Evolutionary conservation across 2,888 invertebrate species (phyloP).

Genomic region (Salticus scenicus): DNA sequence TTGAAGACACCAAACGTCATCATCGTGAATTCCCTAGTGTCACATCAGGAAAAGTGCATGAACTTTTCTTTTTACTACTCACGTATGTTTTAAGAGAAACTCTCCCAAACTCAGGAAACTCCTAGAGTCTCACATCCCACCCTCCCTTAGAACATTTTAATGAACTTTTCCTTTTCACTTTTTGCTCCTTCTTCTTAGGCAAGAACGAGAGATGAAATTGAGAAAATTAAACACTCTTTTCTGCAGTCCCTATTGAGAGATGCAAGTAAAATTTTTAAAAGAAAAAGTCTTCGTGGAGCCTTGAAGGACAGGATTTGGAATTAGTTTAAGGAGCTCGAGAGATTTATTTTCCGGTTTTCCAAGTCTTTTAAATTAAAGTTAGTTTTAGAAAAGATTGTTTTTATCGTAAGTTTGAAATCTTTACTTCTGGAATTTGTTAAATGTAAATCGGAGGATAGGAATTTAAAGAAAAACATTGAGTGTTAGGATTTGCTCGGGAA

Average conservation of each 20-base stretch:
- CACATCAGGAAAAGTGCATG: conserved; percentile 49
- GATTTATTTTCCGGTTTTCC: no score
- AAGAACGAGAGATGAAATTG: background rate
- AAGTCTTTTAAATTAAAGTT: background rate
- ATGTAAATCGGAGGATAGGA: no score
- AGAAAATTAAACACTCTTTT: conserved; percentile 6
- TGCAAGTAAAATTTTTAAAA: background rate
- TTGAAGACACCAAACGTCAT: conserved; percentile 35
- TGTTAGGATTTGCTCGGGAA: no score
- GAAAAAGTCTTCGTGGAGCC: background rate
- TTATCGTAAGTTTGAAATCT: no score
- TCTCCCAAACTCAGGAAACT: background rate
- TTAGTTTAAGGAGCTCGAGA: background rate
- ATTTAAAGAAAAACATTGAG: no score
- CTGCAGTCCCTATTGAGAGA: conserved; percentile 3
- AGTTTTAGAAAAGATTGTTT: background rate
- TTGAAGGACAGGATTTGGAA: conserved; percentile 3
- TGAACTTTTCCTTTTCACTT: conserved; percentile 21
- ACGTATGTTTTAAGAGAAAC: conserved; percentile 29
- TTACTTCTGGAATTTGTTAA: no score
- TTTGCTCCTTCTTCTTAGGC: background rate
- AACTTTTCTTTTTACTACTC: conserved; percentile 45
- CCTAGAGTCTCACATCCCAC: background rate
- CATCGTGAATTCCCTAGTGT: conserved; percentile 52
- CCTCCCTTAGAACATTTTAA: background rate